A percentile compares a stretch with the other conserved stretches of the same genome.
Conservation (phyloP, 92 coral and sea anemone genomes). For the Zoanthus sociatus region DNA sequence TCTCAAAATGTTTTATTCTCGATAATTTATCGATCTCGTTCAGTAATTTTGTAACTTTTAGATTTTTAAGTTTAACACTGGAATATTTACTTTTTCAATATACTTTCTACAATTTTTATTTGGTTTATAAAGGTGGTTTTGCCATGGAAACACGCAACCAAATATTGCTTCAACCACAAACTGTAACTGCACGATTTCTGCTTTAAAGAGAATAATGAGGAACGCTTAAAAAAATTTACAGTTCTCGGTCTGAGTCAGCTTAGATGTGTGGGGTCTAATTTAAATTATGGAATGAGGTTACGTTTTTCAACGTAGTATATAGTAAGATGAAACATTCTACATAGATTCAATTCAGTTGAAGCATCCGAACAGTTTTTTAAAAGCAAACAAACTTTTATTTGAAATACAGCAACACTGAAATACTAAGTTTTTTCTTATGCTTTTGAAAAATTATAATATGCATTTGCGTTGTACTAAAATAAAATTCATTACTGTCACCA, state of each 20-base stretch:
- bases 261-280: background rate
- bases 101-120: background rate
- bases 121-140: conserved; percentile 1
- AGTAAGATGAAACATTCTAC: too few relatives aligned
- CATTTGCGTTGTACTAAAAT: too few relatives aligned
- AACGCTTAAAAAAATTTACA: background rate
- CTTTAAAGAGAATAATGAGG: background rate
- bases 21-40: background rate
- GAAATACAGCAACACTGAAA: too few relatives aligned
- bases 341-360: background rate
- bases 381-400: too few relatives aligned
- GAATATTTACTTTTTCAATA: background rate
- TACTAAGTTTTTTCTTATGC: too few relatives aligned
- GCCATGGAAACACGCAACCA: conserved; percentile 35
- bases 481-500: too few relatives aligned
- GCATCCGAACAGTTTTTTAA: too few relatives aligned
- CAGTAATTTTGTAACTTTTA: background rate
- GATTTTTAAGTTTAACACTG: background rate
- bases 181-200: conserved; percentile 11
- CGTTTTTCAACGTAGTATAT: too few relatives aligned
- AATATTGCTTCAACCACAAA: background rate
- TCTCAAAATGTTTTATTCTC: background rate
- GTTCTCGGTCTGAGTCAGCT: background rate
- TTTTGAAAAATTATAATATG: too few relatives aligned
- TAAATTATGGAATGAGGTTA: too few relatives aligned